A percentile compares a stretch with the other conserved stretches of the same genome.
phyloP scores from a whole-genome alignment of 1,140 invertebrate genomes.

The Zaprionus africanus region DNA sequence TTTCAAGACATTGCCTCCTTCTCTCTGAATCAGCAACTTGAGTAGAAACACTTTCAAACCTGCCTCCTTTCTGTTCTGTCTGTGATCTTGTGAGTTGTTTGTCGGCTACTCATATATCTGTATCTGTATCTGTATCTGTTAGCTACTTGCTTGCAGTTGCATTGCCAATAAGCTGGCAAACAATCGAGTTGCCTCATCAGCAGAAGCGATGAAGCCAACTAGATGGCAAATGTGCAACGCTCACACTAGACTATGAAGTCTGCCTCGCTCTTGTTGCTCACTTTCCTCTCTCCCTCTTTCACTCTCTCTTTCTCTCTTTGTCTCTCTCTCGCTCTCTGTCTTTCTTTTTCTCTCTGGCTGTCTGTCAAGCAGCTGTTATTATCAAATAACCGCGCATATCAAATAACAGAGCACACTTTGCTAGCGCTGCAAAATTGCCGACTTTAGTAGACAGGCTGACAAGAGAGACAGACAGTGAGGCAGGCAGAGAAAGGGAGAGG shows the following conservation, averaged over 20 bases:
- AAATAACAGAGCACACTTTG: slow-evolving; percentile 76
- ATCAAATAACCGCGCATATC: slow-evolving; percentile 80
- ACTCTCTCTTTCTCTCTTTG: not conserved
- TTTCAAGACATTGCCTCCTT: too few relatives aligned
- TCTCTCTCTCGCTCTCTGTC: not conserved
- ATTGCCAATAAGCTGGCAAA: slow-evolving; percentile 63
- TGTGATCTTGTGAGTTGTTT: slow-evolving; percentile 5
- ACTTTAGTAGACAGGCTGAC: slow-evolving; percentile 3
- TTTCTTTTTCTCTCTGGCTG: not conserved
- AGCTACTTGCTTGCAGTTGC: slow-evolving; percentile 29
- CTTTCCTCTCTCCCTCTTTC: not conserved
- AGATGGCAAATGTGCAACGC: slow-evolving; percentile 37
- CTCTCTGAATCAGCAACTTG: too few relatives aligned
- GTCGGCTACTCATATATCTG: not conserved
- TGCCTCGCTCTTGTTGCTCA: not conserved
- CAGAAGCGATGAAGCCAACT: slow-evolving; percentile 30
- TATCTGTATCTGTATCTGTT: slow-evolving; percentile 15
- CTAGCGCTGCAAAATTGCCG: slow-evolving; percentile 63
- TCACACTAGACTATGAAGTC: not conserved
- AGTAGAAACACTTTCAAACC: too few relatives aligned
- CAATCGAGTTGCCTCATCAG: slow-evolving; percentile 74
- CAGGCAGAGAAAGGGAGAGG: not conserved
- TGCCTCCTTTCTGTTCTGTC: too few relatives aligned
- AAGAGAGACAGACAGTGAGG: slow-evolving; percentile 9
- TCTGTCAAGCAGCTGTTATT: slow-evolving; percentile 67